Evolutionary conservation across 64 coral and sea anemone species (phyloP).

Genomic region (Platygyra sinensis): DNA sequence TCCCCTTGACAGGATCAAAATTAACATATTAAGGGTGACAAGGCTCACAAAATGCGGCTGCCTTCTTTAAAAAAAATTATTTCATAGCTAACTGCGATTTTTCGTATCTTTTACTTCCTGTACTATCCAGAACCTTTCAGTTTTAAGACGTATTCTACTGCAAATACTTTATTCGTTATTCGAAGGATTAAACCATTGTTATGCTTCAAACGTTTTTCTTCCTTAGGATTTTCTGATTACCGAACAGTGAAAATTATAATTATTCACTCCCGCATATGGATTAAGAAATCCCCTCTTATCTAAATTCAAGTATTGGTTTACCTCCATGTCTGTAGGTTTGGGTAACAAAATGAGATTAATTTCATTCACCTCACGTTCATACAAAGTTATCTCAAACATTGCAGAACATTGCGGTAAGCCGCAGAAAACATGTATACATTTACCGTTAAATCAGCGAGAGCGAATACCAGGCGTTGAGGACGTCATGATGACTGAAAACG

Average conservation of each 20-base stretch:
- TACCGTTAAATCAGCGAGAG: neutral
- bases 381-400: neutral
- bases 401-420: neutral
- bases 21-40: too few relatives aligned
- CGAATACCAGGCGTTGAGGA: neutral
- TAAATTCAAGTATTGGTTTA: neutral
- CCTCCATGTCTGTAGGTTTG: neutral
- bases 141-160: too few relatives aligned
- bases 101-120: too few relatives aligned
- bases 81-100: too few relatives aligned
- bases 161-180: too few relatives aligned
- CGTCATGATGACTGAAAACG: too few relatives aligned
- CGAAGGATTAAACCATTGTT: too few relatives aligned
- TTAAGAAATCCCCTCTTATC: neutral
- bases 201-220: too few relatives aligned
- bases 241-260: neutral
- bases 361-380: conserved; percentile 18
- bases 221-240: neutral
- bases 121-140: too few relatives aligned
- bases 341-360: neutral
- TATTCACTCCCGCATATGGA: neutral
- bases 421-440: neutral
- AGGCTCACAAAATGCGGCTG: too few relatives aligned
- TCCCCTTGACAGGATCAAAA: too few relatives aligned
- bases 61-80: too few relatives aligned